Base-by-base conservation (phyloP, 2,797 vertebrate species). In the Acrocephalus scirpaceus region DNA sequence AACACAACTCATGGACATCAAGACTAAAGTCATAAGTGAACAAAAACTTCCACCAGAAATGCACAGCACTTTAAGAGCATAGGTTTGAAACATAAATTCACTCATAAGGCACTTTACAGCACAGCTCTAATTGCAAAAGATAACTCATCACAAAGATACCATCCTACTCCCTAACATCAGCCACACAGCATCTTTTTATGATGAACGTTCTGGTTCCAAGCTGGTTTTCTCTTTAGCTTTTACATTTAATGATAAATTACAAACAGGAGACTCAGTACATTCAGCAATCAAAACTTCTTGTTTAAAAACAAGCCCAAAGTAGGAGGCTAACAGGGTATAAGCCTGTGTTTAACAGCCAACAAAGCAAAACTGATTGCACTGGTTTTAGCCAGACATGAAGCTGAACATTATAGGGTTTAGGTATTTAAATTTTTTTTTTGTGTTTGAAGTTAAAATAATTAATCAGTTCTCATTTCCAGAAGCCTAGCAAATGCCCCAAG, bases 221-320 rank as follows among this genome's bases (percentile, higher is more conserved):
- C 5, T 0, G 2, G 15, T 87, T 79, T 87, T 60, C 44, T 73
- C 45, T 45, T 71, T 16, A 42, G 45, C 26, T 53, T 90, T 77
- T 32, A 44, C 66, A 82, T 40, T 6, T n/a, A 40, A 58, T 13
- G 26, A 83, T 10, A 69, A 77, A 61, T 34, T 54, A 61, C 17
- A 71, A 90, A 47, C 2, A 45, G n/a, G 7, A 77, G 10, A 30
- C 15, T 53, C 8, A 1, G 5, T 20, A 61, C 1, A 0, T 57
- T 73, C 22, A 76, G 54, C 32, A 57, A 69, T 71, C 42, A 54
- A 84, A 48, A 34, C 16, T 18, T 62, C 22, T 48, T 32, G 16
- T 48, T 65, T 29, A 45, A 73, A 80, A 86, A n/a, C 15, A 48
- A 10, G 5, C 14, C 40, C 36, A 14, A 64, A 76, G 29, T 25